Conservation (phyloP, 2,888 invertebrate species). For the Acanthosepion lycidas region DNA sequence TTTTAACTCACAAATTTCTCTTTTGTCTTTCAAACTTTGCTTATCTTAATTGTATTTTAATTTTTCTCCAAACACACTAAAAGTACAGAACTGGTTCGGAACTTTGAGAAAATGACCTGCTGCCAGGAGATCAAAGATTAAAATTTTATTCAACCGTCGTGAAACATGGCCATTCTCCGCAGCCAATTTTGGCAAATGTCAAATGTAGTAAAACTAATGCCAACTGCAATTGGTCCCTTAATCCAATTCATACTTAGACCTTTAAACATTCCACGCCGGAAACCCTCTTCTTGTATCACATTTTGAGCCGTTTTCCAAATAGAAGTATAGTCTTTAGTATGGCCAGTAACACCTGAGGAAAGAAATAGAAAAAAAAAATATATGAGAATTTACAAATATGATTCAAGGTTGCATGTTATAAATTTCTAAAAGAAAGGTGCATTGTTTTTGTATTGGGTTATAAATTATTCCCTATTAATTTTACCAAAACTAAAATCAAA, state of each 20-base stretch:
- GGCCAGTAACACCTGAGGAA: slow-evolving; percentile 76
- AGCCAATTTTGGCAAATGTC: slow-evolving; percentile 78
- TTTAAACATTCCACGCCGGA: slow-evolving; percentile 93
- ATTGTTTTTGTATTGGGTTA: neutral
- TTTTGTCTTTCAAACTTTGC: neutral
- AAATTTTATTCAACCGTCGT: slow-evolving; percentile 50
- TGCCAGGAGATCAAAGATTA: neutral
- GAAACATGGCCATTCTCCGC: slow-evolving; percentile 64
- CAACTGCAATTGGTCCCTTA: slow-evolving; percentile 81
- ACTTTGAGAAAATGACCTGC: neutral
- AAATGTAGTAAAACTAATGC: slow-evolving; percentile 96
- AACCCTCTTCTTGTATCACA: slow-evolving; percentile 83
- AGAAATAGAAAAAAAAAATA: neutral
- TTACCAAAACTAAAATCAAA: no score
- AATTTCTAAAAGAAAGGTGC: neutral
- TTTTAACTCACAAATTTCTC: neutral
- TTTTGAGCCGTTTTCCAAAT: slow-evolving; percentile 80
- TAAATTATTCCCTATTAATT: neutral
- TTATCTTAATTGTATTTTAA: neutral
- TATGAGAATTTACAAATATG: neutral
- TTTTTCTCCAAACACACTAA: slow-evolving; percentile 8
- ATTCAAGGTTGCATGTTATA: neutral
- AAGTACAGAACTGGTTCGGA: neutral
- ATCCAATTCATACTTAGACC: slow-evolving; percentile 99
- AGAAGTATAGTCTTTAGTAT: slow-evolving; percentile 78